These are phyloP conservation scores for Rhinichthys klamathensis DNA, from an alignment of 2,113 vertebrate species.

Conservation along the genomic window DNA sequence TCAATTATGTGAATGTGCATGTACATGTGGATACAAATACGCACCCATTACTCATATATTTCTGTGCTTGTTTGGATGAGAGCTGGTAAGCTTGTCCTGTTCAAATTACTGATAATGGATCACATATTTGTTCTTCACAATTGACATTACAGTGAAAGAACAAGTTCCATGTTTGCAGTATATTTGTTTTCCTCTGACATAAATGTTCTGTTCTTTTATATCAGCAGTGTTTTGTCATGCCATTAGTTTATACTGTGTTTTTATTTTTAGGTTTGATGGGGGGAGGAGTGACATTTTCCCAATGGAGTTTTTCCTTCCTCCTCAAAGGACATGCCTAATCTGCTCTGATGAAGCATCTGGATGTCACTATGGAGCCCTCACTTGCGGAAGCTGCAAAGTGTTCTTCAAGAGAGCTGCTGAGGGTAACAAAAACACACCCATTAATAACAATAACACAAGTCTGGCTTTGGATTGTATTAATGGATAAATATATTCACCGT, in stretches of 20 bases:
- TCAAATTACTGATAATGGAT: constrained; percentile 12
- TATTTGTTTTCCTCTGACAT: constrained; percentile 29
- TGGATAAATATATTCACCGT: constrained; percentile 1
- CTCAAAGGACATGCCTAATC: constrained; percentile 94
- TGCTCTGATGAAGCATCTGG: constrained; percentile 97
- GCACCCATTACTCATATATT: neutral
- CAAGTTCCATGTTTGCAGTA: constrained; percentile 4
- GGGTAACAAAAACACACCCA: constrained; percentile 78
- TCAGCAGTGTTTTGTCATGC: constrained; percentile 21
- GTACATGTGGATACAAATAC: neutral
- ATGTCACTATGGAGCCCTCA: constrained; percentile 97
- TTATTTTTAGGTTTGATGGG: constrained; percentile 80
- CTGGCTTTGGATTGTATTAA: neutral
- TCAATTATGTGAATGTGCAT: neutral
- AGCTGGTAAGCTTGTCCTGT: neutral
- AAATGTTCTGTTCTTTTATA: no score
- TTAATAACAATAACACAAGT: constrained; percentile 12
- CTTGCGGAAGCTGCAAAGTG: constrained; percentile 98
- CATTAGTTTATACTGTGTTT: constrained; percentile 48
- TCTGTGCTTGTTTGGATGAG: neutral
- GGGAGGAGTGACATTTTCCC: constrained; percentile 88
- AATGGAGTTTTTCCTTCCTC: constrained; percentile 96
- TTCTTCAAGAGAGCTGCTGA: constrained; percentile 99
- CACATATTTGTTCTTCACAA: neutral
- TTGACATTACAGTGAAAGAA: neutral